Percentiles rank a stretch among this genome's conserved stretches.
These are phyloP conservation scores for Epizoanthus rinbou DNA, from an alignment of 92 coral and sea anemone species.

Conservation along the genomic window DNA sequence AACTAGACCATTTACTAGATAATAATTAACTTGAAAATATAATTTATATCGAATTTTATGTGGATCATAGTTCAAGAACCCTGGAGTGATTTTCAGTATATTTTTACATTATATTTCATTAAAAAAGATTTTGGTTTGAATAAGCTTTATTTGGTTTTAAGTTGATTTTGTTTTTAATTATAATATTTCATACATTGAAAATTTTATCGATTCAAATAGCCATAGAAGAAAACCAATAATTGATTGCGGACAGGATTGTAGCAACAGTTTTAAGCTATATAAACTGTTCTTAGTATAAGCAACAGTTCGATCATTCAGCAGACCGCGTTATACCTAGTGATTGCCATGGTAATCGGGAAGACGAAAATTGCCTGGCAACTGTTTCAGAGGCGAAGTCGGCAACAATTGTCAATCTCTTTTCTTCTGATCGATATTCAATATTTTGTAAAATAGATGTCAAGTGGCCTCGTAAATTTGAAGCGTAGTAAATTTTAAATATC, in stretches of 20 bases:
- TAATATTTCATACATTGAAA: not conserved
- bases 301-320: not conserved
- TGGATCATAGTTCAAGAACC: not conserved
- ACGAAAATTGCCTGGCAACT: not conserved
- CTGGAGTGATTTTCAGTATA: not conserved
- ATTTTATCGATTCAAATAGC: too few relatives aligned
- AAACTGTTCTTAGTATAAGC: not conserved
- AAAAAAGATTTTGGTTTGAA: not conserved
- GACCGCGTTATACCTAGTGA: not conserved
- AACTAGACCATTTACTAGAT: conserved; percentile 17
- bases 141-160: not conserved
- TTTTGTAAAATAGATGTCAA: too few relatives aligned
- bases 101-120: not conserved
- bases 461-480: too few relatives aligned
- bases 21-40: not conserved
- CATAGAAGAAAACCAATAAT: too few relatives aligned
- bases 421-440: not conserved
- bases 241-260: too few relatives aligned
- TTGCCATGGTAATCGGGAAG: not conserved
- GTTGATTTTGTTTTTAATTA: too few relatives aligned
- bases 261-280: too few relatives aligned
- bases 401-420: not conserved
- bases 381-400: not conserved
- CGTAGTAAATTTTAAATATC: too few relatives aligned
- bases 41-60: not conserved